A percentile compares a stretch with the other conserved stretches of the same genome.
These are phyloP conservation scores for Chymomyza caudatula DNA, from an alignment of 2,888 invertebrate species.

Conservation along the genomic window DNA sequence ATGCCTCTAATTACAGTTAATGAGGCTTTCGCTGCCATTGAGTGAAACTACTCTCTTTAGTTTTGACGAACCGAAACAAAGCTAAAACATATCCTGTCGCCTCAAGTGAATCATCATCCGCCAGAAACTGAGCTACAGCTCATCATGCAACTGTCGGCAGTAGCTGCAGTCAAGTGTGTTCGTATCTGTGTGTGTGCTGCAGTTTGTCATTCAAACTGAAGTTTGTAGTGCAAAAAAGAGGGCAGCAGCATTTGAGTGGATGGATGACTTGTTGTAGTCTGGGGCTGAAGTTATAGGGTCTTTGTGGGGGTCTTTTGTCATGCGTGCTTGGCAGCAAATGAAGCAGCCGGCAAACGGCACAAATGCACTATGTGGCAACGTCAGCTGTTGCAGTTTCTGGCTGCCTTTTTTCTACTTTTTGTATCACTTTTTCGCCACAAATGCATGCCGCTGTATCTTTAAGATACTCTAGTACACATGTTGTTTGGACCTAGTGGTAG, in stretches of 20 bases:
- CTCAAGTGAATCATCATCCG: background rate
- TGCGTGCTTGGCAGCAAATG: slow-evolving; percentile 75
- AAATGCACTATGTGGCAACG: slow-evolving; percentile 21
- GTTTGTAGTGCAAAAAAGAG: slow-evolving; percentile 40
- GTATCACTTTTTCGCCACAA: too few relatives aligned
- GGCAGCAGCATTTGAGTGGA: slow-evolving; percentile 59
- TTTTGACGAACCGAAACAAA: background rate
- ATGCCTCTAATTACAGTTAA: background rate
- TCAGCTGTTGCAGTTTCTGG: slow-evolving; percentile 55
- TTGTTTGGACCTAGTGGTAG: background rate
- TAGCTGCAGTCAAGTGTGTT: slow-evolving; percentile 39
- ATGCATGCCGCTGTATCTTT: slow-evolving; percentile 10
- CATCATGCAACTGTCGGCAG: slow-evolving; percentile 70
- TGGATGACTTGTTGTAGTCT: slow-evolving; percentile 1
- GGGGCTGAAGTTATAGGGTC: background rate
- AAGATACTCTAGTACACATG: slow-evolving; percentile 7
- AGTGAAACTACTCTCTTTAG: background rate
- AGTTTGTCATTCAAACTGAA: slow-evolving; percentile 1
- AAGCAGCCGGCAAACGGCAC: slow-evolving; percentile 45
- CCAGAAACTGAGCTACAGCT: slow-evolving; percentile 35
- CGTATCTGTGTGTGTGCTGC: slow-evolving; percentile 39
- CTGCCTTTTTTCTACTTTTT: too few relatives aligned
- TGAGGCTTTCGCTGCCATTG: background rate
- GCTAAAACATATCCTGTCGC: background rate
- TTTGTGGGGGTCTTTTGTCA: slow-evolving; percentile 56